Evolutionary conservation across 2,113 vertebrate genomes (phyloP).

Genomic region (Daphoenositta chrysoptera): DNA sequence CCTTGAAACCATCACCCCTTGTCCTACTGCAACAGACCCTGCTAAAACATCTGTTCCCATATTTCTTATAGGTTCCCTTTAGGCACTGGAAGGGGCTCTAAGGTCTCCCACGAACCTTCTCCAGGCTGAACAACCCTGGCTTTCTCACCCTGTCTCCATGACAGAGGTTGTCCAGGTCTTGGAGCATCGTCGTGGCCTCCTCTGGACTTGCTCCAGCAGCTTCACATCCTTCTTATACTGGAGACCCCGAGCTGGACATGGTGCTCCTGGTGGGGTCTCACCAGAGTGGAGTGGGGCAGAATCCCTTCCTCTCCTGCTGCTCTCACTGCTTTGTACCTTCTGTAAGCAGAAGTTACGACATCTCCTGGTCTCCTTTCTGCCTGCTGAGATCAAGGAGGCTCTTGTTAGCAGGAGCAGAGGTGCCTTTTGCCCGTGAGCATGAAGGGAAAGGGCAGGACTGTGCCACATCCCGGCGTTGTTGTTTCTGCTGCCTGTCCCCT

Average conservation of each 20-base stretch:
- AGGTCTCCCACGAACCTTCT: not conserved
- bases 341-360: not conserved
- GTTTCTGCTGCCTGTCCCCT: not conserved
- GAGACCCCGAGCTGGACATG: not conserved
- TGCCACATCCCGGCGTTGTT: accelerated
- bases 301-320: not conserved
- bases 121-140: not conserved
- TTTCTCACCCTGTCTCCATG: not conserved
- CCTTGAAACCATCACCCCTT: not conserved
- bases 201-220: not conserved
- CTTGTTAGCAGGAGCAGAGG: not conserved
- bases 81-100: not conserved
- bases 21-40: not conserved
- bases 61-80: not conserved
- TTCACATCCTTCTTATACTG: not conserved
- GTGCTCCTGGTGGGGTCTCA: not conserved
- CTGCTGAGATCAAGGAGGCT: not conserved
- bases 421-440: not conserved
- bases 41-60: not conserved
- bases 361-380: not conserved
- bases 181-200: not conserved
- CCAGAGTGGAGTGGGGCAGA: not conserved
- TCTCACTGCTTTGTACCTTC: not conserved
- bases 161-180: not conserved
- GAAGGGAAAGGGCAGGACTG: not conserved